A percentile compares a stretch with the other conserved stretches of the same genome.
phyloP scores from a whole-genome alignment of 1,140 invertebrate genomes.

The Drosophila repletoides region DNA sequence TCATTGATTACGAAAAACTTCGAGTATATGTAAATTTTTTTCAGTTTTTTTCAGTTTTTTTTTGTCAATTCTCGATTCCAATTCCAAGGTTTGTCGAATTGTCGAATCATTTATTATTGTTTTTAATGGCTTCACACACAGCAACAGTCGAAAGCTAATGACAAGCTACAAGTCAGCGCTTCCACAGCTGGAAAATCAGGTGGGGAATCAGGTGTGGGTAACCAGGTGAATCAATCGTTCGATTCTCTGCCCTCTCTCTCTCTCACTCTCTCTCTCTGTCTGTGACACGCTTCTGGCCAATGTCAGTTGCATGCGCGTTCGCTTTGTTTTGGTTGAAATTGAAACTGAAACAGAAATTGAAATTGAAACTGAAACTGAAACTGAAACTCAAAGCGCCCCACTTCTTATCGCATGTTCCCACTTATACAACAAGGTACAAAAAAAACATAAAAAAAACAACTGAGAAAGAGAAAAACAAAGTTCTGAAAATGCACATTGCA shows the following conservation, averaged over 20 bases:
- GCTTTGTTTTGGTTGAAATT: slow-evolving; percentile 14
- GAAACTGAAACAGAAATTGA: slow-evolving; percentile 43
- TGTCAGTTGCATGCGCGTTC: slow-evolving; percentile 53
- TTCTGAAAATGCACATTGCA: neutral
- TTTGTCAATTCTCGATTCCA: slow-evolving; percentile 17
- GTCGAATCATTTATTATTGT: slow-evolving; percentile 65
- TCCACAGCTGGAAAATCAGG: slow-evolving; percentile 31
- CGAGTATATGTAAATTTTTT: slow-evolving; percentile 62
- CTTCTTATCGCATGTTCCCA: slow-evolving; percentile 47
- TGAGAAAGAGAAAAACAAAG: neutral
- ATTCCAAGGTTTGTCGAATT: slow-evolving; percentile 58
- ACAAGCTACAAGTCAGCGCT: slow-evolving; percentile 69
- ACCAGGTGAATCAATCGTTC: neutral
- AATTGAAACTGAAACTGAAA: no score
- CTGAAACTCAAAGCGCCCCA: slow-evolving; percentile 50
- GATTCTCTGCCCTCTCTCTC: neutral
- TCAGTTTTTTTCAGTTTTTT: slow-evolving; percentile 33
- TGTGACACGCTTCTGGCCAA: slow-evolving; percentile 69
- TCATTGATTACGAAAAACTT: slow-evolving; percentile 57
- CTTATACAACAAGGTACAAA: slow-evolving; percentile 15
- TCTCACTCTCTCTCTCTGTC: neutral
- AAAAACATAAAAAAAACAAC: slow-evolving; percentile 4
- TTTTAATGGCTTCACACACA: slow-evolving; percentile 35
- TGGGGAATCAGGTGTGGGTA: neutral
- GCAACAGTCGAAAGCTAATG: slow-evolving; percentile 51